These are phyloP conservation scores for Dynastes maya DNA, from an alignment of 2,888 invertebrate species.

Conservation along the genomic window DNA sequence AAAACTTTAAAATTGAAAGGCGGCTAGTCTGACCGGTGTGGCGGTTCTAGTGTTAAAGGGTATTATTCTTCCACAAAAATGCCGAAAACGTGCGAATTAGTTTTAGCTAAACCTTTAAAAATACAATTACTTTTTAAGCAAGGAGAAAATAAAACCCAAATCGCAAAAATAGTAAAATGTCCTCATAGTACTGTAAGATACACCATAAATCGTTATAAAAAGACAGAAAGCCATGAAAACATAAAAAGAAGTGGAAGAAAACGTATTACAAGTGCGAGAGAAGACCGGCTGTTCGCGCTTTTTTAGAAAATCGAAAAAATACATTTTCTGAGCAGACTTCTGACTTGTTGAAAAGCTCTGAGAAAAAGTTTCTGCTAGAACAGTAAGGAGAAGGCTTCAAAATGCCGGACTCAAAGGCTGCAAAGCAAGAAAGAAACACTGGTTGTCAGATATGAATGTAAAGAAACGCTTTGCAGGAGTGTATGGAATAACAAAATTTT, in stretches of 20 bases:
- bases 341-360: background rate
- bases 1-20: too few relatives aligned
- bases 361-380: background rate
- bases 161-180: background rate
- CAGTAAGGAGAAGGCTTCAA: background rate
- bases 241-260: background rate
- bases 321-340: background rate
- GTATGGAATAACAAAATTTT: too few relatives aligned
- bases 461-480: background rate
- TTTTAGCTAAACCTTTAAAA: background rate
- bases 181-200: too few relatives aligned
- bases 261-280: background rate
- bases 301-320: background rate
- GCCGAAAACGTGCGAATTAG: background rate
- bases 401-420: too few relatives aligned
- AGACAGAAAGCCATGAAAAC: background rate
- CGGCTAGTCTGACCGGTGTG: too few relatives aligned
- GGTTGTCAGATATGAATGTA: background rate
- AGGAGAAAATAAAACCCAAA: background rate
- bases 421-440: too few relatives aligned
- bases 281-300: background rate
- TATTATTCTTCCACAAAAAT: slow-evolving; percentile 28
- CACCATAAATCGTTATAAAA: background rate
- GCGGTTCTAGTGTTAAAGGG: background rate
- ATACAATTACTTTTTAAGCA: background rate